phyloP scores from a whole-genome alignment of 2,113 vertebrate species.

The Ondatra zibethicus region DNA sequence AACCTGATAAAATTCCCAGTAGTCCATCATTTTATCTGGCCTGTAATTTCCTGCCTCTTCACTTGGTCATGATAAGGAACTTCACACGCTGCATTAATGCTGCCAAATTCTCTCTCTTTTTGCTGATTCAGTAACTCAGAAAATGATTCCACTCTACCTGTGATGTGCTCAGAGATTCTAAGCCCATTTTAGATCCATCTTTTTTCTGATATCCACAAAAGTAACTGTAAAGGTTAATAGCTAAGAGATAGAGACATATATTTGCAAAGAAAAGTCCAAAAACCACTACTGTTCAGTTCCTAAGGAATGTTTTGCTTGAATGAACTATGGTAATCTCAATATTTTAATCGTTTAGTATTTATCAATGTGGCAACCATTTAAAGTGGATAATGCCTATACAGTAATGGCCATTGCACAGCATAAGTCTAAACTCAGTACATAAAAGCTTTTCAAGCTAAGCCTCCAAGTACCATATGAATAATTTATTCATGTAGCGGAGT shows the following conservation, averaged over 20 bases:
- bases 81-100: neutral
- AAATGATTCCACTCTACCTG: neutral
- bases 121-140: constrained; percentile 53
- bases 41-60: constrained; percentile 59
- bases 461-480: neutral
- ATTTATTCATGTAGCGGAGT: constrained; percentile 7
- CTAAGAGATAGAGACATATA: constrained; percentile 9
- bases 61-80: constrained; percentile 48
- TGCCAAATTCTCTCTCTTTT: neutral
- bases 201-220: constrained; percentile 31
- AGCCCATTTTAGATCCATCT: neutral
- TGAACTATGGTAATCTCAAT: neutral
- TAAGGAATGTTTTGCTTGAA: neutral
- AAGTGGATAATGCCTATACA: neutral
- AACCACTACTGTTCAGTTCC: neutral
- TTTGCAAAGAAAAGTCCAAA: neutral
- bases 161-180: constrained; percentile 9
- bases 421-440: neutral
- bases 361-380: neutral
- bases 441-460: neutral
- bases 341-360: constrained; percentile 40
- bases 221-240: neutral
- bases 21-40: constrained; percentile 30
- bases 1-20: neutral
- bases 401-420: neutral